Conservation (phyloP, 2,888 invertebrate genomes). For the Herminia tarsipennalis region DNA sequence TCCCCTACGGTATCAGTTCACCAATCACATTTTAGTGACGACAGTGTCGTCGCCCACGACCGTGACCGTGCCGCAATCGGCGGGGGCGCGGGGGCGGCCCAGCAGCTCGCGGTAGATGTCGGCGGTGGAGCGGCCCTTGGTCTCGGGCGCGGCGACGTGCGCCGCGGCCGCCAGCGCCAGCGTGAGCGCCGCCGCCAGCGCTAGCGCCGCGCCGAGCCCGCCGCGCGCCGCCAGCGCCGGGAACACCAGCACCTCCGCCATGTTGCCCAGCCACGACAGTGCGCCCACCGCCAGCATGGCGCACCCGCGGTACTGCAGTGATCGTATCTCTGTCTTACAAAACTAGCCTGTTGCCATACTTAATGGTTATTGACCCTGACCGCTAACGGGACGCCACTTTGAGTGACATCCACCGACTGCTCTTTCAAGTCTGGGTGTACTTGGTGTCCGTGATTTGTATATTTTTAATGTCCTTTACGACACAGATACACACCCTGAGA, state of each 20-base stretch:
- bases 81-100: neutral
- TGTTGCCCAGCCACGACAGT: constrained; percentile 56
- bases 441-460: too few species aligned
- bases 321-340: too few species aligned
- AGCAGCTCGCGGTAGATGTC: constrained; percentile 52
- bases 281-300: constrained; percentile 57
- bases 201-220: constrained; percentile 34
- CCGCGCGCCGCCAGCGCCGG: constrained; percentile 45
- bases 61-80: neutral
- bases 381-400: too few species aligned
- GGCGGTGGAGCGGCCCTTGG: constrained; percentile 45
- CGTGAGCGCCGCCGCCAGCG: constrained; percentile 52
- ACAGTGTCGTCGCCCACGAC: neutral
- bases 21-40: constrained; percentile 1
- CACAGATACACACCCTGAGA: too few species aligned
- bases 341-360: too few species aligned
- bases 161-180: constrained; percentile 49
- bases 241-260: constrained; percentile 58
- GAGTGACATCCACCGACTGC: too few species aligned
- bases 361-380: too few species aligned
- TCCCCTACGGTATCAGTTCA: neutral
- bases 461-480: too few species aligned
- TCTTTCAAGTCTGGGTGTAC: too few species aligned
- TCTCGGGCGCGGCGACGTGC: constrained; percentile 69
- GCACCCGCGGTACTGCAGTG: constrained; percentile 66